phyloP scores from a whole-genome alignment of 1,140 invertebrate genomes.

The Heterodera carotae region DNA sequence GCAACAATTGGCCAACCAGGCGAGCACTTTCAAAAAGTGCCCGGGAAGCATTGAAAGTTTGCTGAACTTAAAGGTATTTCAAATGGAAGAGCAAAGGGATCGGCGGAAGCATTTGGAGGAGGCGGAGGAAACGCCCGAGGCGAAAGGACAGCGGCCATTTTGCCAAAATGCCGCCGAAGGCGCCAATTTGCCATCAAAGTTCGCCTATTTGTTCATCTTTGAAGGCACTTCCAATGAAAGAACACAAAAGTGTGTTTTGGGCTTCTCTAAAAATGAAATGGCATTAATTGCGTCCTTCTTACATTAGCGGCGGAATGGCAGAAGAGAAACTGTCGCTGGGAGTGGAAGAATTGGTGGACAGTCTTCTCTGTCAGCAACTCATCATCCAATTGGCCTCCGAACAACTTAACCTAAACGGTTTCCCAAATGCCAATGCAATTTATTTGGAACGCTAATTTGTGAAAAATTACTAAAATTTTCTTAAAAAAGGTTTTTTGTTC shows the following conservation, averaged over 20 bases:
- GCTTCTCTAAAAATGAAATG: not conserved
- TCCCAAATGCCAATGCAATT: too few relatives aligned
- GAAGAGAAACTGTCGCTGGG: conserved; percentile 27
- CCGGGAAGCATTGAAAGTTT: not conserved
- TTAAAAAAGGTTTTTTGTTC: too few relatives aligned
- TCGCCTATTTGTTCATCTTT: conserved; percentile 29
- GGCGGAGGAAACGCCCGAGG: not conserved
- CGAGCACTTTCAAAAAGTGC: not conserved
- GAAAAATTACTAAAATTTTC: conserved; percentile 4
- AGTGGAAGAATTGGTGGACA: conserved; percentile 25
- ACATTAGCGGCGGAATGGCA: not conserved
- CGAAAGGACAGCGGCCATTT: too few relatives aligned
- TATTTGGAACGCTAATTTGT: too few relatives aligned
- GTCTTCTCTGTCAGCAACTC: conserved; percentile 28
- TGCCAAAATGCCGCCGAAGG: conserved; percentile 1
- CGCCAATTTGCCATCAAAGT: conserved; percentile 23
- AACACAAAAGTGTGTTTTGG: not conserved
- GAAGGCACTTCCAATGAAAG: not conserved
- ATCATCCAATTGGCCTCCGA: conserved; percentile 21
- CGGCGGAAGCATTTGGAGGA: not conserved
- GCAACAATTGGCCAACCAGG: conserved; percentile 16
- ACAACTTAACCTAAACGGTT: not conserved
- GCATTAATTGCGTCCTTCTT: not conserved
- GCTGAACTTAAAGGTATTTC: not conserved
- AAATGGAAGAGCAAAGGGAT: not conserved